Evolutionary conservation across 2,888 invertebrate genomes (phyloP), one percentile per base, ranked within the genome.

Genomic region (Neoscelio sp.): DNA sequence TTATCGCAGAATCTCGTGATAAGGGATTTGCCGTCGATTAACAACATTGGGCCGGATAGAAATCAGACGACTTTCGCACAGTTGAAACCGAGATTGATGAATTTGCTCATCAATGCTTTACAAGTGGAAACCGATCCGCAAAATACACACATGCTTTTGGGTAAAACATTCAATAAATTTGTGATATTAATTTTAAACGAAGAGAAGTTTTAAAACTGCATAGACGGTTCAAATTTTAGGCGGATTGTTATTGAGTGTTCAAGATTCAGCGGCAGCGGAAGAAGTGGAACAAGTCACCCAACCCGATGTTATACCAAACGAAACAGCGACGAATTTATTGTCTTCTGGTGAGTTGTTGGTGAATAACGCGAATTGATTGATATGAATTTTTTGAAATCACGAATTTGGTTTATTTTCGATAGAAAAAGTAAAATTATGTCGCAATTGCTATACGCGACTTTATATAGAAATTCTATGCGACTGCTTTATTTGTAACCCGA

Each of bases 141-240:
- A 82, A 98, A 98, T 90, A 95, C 96, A 1, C 97, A 97, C 87
- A 96, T 97, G 95, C 91, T 97, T 28, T 91, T 98, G 30, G 94
- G 94, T 92, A 87, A 84, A 80, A 80, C 35, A 7, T 7, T 8
- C 23, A 50, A 2, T 17, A 52, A 13, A 33, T 52, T 13, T 56
- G n/a, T n/a, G 13, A 17, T 10, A 82, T 92, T 58, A 13, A 23
- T 35, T 18, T 23, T 40, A 44, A 7, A 8, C 20, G 8, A 50
- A 40, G 18, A 15, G 26, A 30, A 28, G 28, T 48, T 44, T 46
- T 44, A 18, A 13, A 46, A 46, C 26, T 44, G 1, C 15, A 6
- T 7, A 7, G 2, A 28, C 28, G 6, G 0, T 52, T n/a, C n/a
- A n/a, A n/a, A 42, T 74, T 65, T 8, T 30, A 90, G 96, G 96